Percentiles rank a stretch among this genome's conserved stretches.
These are phyloP conservation scores for Homarus gammarus DNA, from an alignment of 2,888 invertebrate genomes.

Conservation along the genomic window DNA sequence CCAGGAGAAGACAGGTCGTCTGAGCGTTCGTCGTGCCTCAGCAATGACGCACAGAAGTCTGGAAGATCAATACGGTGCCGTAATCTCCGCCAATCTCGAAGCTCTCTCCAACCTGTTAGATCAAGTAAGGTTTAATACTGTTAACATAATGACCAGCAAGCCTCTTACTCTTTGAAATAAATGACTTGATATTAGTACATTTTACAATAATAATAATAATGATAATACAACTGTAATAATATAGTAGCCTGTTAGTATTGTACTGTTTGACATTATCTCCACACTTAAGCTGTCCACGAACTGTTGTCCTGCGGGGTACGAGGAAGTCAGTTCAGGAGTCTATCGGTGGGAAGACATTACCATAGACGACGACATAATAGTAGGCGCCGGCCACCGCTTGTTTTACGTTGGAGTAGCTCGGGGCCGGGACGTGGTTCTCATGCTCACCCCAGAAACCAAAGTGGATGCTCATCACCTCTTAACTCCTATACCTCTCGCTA, in stretches of 20 bases:
- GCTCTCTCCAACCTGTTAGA: slow-evolving; percentile 92
- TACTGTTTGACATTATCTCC: too few species aligned
- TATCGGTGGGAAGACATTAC: slow-evolving; percentile 43
- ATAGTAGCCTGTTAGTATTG: too few species aligned
- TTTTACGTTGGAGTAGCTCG: slow-evolving; percentile 60
- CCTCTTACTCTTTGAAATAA: too few species aligned
- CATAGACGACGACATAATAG: slow-evolving; percentile 33
- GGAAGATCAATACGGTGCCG: slow-evolving; percentile 94
- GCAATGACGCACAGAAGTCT: slow-evolving; percentile 91
- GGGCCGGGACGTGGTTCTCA: slow-evolving; percentile 60
- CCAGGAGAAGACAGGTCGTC: slow-evolving; percentile 79
- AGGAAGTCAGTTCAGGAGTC: slow-evolving; percentile 27
- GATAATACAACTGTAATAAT: background rate
- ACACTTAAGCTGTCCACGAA: slow-evolving; percentile 42
- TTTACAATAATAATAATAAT: background rate
- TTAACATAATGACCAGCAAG: background rate
- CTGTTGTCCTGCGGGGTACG: slow-evolving; percentile 46
- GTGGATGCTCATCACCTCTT: slow-evolving; percentile 70
- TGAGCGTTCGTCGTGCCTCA: slow-evolving; percentile 88
- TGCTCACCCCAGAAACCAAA: slow-evolving; percentile 71
- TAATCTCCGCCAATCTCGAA: slow-evolving; percentile 93
- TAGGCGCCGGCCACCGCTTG: slow-evolving; percentile 58
- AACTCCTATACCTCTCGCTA: slow-evolving; percentile 56
- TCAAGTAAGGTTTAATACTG: slow-evolving; percentile 83
- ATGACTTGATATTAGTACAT: background rate